Evolutionary conservation across 2,888 invertebrate species (phyloP), one percentile per base, ranked within the genome.

Genomic region (Watsonalla binaria): DNA sequence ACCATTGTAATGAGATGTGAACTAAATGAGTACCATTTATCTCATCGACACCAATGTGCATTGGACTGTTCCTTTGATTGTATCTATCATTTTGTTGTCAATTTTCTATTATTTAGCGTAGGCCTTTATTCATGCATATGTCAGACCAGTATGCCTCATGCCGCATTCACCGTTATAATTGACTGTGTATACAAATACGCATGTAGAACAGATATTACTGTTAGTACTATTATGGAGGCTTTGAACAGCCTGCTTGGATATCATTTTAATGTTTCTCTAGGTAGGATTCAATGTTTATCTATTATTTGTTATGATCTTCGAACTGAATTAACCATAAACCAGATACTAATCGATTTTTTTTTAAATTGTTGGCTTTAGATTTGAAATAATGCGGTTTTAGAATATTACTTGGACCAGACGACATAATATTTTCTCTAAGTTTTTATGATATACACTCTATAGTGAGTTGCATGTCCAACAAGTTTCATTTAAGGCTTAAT

Each of bases 141-240:
- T 79, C 79, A 79, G 76, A 66, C 61, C 62, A 76, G 67, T 74
- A 68, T 69, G 78, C 76, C 63, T 69, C 74, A 71, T 61, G 69
- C 68, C 66, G 56, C 51, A 57, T 61, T 51, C 59, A 65, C 77
- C 76, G 77, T 80, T 80, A 70, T 78, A 77, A 80, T 80, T 74
- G 74, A 61, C 53, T 57, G 46, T 51, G 45, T 56, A 52, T 46
- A 24, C 24, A 24, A 24, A 1, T 24, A 24, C 24, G 52, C 50
- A 56, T 51, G 51, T 47, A 47, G 50, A 11, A 46, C 52, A 24
- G 37, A 45, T 45, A 54, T 52, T 47, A 35, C 14, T 8, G 15
- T 8, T 49, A 14, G 37, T 37, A 15, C 37, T 37, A 37, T 49
- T 33, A 49, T 34, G 37, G 37, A 14, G 9, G 49, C 37, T 37